phyloP scores from a whole-genome alignment of 2,888 invertebrate genomes.

The Athetis lepigone region DNA sequence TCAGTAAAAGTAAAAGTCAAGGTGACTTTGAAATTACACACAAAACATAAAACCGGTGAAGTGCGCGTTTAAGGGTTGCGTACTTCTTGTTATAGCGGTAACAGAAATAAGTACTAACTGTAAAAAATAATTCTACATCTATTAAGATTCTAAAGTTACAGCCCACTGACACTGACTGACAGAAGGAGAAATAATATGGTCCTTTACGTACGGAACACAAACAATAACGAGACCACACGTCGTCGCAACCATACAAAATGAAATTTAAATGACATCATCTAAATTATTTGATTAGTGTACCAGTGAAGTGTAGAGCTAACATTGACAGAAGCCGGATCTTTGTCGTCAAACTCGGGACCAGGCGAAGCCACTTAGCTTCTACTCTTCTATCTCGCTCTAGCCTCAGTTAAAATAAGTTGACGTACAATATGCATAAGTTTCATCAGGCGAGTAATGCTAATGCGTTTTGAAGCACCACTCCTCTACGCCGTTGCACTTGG shows the following conservation, averaged over 20 bases:
- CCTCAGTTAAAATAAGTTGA: constrained; percentile 66
- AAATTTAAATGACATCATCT: constrained; percentile 67
- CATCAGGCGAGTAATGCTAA: constrained; percentile 78
- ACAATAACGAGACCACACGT: constrained; percentile 30
- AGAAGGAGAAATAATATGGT: too few species aligned
- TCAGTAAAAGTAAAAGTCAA: too few species aligned
- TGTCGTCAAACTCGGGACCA: constrained; percentile 48
- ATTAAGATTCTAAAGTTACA: too few species aligned
- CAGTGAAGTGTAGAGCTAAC: constrained; percentile 76
- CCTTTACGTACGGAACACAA: too few species aligned
- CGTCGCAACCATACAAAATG: constrained; percentile 53
- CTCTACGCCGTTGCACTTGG: constrained; percentile 71
- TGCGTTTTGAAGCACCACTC: constrained; percentile 80
- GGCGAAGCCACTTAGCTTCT: constrained; percentile 56
- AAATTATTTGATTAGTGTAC: constrained; percentile 73
- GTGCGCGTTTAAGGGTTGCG: too few species aligned
- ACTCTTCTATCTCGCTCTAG: constrained; percentile 60
- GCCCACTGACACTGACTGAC: too few species aligned
- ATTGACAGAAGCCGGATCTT: constrained; percentile 71
- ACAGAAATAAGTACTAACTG: too few species aligned
- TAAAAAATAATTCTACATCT: too few species aligned
- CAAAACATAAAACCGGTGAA: too few species aligned
- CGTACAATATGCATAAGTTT: constrained; percentile 73
- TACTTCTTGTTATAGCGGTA: too few species aligned
- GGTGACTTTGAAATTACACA: too few species aligned